These are phyloP conservation scores for Dipus sagitta DNA, from an alignment of 2,797 vertebrate genomes.

Conservation along the genomic window DNA sequence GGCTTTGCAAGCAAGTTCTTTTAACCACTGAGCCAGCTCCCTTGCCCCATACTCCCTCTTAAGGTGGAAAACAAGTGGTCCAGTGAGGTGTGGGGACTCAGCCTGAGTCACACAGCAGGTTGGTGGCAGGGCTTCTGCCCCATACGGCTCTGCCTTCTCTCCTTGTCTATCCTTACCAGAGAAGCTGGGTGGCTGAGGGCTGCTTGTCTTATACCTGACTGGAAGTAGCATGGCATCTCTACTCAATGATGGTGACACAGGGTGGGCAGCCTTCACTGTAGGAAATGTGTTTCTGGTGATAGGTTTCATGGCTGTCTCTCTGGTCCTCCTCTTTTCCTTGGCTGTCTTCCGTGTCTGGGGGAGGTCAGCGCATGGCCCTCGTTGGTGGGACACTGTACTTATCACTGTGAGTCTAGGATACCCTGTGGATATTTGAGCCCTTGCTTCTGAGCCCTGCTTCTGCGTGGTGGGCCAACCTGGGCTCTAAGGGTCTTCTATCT, in stretches of 20 bases:
- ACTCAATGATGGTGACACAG: background rate
- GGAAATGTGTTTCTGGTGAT: background rate
- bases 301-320: background rate
- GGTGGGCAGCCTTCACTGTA: no score
- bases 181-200: background rate
- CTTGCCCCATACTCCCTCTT: no score
- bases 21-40: no score
- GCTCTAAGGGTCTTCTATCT: no score
- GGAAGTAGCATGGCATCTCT: background rate
- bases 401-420: background rate
- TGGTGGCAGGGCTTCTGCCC: background rate
- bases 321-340: background rate
- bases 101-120: background rate
- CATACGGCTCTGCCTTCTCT: no score
- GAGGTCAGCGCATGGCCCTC: background rate
- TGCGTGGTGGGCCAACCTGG: no score
- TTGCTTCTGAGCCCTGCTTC: no score
- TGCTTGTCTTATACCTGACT: background rate
- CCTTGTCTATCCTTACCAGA: background rate
- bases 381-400: no score
- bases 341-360: accelerated
- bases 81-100: background rate
- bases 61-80: background rate
- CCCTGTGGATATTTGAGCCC: no score
- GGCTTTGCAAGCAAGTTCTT: no score